phyloP scores from a whole-genome alignment of 2,797 vertebrate genomes.

The Pantherophis alleghaniensis region DNA sequence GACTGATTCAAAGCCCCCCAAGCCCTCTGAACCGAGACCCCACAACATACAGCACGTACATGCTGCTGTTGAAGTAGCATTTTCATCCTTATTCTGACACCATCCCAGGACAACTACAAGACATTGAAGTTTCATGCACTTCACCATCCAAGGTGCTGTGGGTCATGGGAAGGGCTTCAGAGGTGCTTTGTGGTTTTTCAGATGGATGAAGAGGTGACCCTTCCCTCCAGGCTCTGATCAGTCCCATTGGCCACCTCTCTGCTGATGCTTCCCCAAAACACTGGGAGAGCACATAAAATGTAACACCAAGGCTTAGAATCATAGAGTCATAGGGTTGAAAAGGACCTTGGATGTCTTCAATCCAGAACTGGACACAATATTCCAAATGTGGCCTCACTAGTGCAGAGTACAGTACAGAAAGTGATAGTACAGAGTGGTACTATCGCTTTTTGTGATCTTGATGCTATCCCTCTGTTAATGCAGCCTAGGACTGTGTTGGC shows the following conservation, averaged over 20 bases:
- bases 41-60: not conserved
- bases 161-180: not conserved
- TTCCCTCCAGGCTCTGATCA: not conserved
- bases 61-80: not conserved
- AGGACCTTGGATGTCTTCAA: not conserved
- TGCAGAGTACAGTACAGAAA: not conserved
- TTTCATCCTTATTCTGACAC: not conserved
- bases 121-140: not conserved
- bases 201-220: not conserved
- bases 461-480: not conserved
- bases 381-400: not conserved
- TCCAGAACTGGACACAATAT: not conserved
- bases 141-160: not conserved
- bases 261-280: not conserved
- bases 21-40: not conserved
- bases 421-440: not conserved
- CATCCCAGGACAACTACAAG: not conserved
- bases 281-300: not conserved
- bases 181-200: not conserved
- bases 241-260: not conserved
- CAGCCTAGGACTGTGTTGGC: too few relatives aligned
- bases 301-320: not conserved
- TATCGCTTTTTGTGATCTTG: not conserved
- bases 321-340: not conserved
- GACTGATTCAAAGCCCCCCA: not conserved